Evolutionary conservation across 2,888 invertebrate species (phyloP), one percentile per base, ranked within the genome.

Genomic region (Lacanobia oleracea): DNA sequence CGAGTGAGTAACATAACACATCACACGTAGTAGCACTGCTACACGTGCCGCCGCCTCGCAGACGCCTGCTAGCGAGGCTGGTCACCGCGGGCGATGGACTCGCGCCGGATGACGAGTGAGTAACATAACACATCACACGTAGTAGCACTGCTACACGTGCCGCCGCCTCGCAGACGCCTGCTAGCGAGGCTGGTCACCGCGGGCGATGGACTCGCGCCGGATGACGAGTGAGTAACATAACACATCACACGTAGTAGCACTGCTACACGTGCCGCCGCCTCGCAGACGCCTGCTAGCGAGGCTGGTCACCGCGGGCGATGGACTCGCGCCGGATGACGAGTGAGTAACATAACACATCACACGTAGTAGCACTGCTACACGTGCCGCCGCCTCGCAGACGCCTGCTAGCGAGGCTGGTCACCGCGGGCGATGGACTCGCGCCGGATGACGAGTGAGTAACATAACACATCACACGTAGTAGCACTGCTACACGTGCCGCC

Each of bases 1-100:
- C n/a, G 50, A 50, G 50, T 50, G n/a, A 50, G 50, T 50, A 50
- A 50, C 50, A 50, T 50, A 50, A 50, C n/a, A 50, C n/a, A 50
- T 50, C 50, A 50, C 50, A 50, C 50, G 50, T 50, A 50, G 50
- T 50, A 50, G 50, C 50, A 21, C 50, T 50, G 50, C n/a, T 50
- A 16, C 50, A 50, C n/a, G 50, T 50, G 50, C 50, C 50, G 50
- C 50, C 50, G 50, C 48, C 48, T 18, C 18, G 48, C 16, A 48
- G 48, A 18, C 48, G 48, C 50, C 50, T 50, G 50, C 50, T 50
- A 50, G 50, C 50, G 50, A 50, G 50, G 50, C 50, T 50, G 50
- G 50, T 50, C n/a, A 50, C 50, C n/a, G 50, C 50, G n/a, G 50
- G 50, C 50, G 50, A 50, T 50, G 50, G 50, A 50, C n/a, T 10